Conservation (phyloP, 2,113 vertebrate species). For the Etheostoma cragini region DNA sequence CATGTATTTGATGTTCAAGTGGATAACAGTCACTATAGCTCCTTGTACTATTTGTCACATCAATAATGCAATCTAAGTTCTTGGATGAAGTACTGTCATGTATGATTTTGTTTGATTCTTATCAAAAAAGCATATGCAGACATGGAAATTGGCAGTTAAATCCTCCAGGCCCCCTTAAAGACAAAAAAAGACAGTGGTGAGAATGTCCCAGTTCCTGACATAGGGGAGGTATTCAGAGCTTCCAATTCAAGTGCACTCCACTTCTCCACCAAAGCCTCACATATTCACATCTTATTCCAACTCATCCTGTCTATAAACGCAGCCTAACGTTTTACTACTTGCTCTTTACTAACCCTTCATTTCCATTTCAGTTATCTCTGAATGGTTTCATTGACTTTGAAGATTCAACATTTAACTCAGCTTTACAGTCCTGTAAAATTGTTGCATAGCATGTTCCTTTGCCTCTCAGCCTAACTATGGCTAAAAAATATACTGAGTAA, state of each 20-base stretch:
- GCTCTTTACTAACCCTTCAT: neutral
- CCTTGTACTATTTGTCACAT: neutral
- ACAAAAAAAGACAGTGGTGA: conserved; percentile 23
- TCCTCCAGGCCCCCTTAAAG: neutral
- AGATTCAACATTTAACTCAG: neutral
- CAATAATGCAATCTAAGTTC: neutral
- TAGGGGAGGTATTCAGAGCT: conserved; percentile 26
- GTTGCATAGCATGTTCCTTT: neutral
- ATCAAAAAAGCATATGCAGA: conserved; percentile 12
- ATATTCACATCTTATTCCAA: conserved; percentile 9
- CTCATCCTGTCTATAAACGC: neutral
- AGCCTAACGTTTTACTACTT: neutral
- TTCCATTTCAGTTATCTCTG: neutral
- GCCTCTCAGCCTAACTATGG: conserved; percentile 13
- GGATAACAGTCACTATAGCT: neutral
- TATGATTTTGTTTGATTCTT: conserved; percentile 10
- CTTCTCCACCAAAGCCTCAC: conserved; percentile 5
- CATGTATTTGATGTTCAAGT: conserved; percentile 5
- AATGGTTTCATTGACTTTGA: neutral
- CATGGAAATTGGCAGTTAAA: conserved; percentile 16
- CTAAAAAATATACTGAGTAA: conserved; percentile 46
- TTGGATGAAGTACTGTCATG: neutral
- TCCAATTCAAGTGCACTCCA: conserved; percentile 46
- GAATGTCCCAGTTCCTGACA: conserved; percentile 33
- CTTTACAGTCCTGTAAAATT: conserved; percentile 25